Conservation (phyloP, 1,140 invertebrate genomes). For the Scaptomyza hsui region DNA sequence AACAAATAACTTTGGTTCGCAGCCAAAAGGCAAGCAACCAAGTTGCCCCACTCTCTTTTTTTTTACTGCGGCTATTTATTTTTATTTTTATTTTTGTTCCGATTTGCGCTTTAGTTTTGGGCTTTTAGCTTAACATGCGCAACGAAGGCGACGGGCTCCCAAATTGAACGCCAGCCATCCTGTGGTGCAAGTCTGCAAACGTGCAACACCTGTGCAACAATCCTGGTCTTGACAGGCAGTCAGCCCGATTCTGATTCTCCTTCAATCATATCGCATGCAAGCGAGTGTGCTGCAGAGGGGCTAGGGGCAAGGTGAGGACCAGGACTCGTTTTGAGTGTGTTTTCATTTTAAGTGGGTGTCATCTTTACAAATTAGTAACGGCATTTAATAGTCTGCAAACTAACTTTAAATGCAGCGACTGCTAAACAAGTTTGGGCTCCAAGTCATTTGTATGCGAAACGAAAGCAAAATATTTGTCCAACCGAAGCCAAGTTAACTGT, state of each 20-base stretch:
- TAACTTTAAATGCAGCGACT: conserved; percentile 3
- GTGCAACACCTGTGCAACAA: conserved; percentile 30
- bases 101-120: conserved; percentile 17
- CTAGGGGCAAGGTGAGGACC: not conserved
- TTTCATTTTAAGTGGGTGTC: conserved; percentile 65
- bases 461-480: not conserved
- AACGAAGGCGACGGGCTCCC: conserved; percentile 15
- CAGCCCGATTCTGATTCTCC: conserved; percentile 22
- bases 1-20: conserved; percentile 25
- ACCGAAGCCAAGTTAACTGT: no score
- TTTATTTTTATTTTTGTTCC: not conserved
- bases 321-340: conserved; percentile 32
- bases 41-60: conserved; percentile 5
- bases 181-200: conserved; percentile 5
- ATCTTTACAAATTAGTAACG: conserved; percentile 67
- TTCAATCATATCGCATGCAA: conserved; percentile 42
- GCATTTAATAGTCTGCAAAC: conserved; percentile 53
- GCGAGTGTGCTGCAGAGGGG: no score
- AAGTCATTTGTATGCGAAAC: conserved; percentile 44
- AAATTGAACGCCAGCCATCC: conserved; percentile 14
- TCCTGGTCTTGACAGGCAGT: conserved; percentile 6
- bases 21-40: conserved; percentile 28
- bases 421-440: conserved; percentile 42
- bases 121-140: conserved; percentile 21
- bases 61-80: not conserved